Base-by-base conservation (phyloP, 2,113 vertebrate species). In the Emydura subglobosa region DNA sequence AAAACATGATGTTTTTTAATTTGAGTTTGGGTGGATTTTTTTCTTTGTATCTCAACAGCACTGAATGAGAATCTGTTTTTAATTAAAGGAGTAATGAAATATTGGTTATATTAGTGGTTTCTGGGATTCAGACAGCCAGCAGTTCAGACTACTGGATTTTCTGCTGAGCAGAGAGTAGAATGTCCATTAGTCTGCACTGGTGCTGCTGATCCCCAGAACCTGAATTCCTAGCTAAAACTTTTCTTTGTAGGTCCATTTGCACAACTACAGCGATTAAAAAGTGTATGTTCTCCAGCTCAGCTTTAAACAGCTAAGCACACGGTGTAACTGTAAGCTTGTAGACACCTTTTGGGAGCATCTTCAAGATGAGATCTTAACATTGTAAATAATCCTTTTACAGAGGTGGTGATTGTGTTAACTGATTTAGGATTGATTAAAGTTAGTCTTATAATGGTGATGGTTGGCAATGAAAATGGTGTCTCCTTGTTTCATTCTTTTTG, bases 1-100 rank as follows among this genome's bases (percentile, higher is more conserved):
- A 74, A 6, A 78, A 2, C 3, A 0, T 7, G 8, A 65, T 79
- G 47, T 10, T 0, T 2, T 42, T 22, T 80, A 10, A 14, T 76
- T 82, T 31, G 10, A 3, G 2, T 82, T 82, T 82, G 39, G 6
- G 0, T 79, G 78, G 5, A 3, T 1, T 19, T 68, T 31, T 39
- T 65, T 59, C 85, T 68, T 78, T 78, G 29, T 82, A 51, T 90
- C 87, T 80, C 1, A 0, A 84, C 61, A 24, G 34, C 65, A 89
- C 42, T 82, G 39, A 9, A 2, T 91, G 92, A 83, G 91, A 91
- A 87, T 94, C 78, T 92, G 42, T 29, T 94, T 95, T 96, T 81
- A 88, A 79, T 98, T 98, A 96, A 96, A 95, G 57, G 79, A 94
- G 51, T 91, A n/a, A 3, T 83, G 81, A 85, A 61, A 44, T 44